These are phyloP conservation scores for Phenacoccus solenopsis DNA, from an alignment of 1,140 invertebrate species.

Conservation along the genomic window DNA sequence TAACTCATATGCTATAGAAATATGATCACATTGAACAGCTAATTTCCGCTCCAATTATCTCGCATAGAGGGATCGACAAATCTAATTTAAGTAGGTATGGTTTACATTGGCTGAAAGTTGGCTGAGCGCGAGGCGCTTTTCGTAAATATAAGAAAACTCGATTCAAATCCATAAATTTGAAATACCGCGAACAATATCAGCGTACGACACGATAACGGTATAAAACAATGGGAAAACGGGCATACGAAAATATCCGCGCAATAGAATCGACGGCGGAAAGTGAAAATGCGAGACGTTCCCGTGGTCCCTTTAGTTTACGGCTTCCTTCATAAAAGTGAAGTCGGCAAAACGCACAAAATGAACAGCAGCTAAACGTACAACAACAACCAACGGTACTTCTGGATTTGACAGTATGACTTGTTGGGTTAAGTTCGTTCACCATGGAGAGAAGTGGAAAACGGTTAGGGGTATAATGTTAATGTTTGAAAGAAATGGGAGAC, in stretches of 20 bases:
- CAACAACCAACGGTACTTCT: background rate
- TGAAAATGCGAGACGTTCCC: background rate
- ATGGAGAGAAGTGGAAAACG: background rate
- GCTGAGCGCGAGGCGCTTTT: no score
- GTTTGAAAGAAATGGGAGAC: conserved; percentile 12
- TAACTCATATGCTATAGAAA: no score
- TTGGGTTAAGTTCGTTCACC: background rate
- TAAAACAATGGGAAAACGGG: conserved; percentile 8
- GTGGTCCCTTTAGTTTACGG: background rate
- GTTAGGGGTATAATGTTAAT: conserved; percentile 9
- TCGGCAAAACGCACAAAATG: background rate
- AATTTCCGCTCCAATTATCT: no score
- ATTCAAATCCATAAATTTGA: conserved; percentile 2
- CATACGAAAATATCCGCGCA: background rate
- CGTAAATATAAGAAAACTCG: background rate
- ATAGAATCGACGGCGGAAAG: conserved; percentile 15
- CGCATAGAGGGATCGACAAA: no score
- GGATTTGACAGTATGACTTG: conserved; percentile 15
- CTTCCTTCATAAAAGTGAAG: background rate
- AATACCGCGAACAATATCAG: background rate
- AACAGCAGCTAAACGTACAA: conserved; percentile 5
- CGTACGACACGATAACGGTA: conserved; percentile 7
- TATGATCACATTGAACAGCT: no score
- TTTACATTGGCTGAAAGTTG: no score
- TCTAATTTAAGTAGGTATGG: no score